phyloP scores from a whole-genome alignment of 2,888 invertebrate genomes.

The Eupeodes luniger region DNA sequence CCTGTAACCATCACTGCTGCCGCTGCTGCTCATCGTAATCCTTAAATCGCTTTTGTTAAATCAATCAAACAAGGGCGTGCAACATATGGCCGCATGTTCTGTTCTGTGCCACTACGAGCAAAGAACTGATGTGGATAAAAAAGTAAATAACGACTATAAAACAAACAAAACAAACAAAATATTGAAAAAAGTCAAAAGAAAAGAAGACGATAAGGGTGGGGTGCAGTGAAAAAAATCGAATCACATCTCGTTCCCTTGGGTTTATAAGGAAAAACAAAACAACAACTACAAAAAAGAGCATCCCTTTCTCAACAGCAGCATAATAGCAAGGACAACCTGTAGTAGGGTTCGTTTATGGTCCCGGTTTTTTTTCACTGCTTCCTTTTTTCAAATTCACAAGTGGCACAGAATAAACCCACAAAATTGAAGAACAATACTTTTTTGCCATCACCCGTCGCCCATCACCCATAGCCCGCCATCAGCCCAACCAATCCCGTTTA shows the following conservation, averaged over 20 bases:
- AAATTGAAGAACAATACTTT: slow-evolving; percentile 73
- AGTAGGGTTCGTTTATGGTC: slow-evolving; percentile 59
- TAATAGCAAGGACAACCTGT: slow-evolving; percentile 21
- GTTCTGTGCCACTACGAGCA: slow-evolving; percentile 10
- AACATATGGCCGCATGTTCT: slow-evolving; percentile 69
- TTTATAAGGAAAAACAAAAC: slow-evolving; percentile 1
- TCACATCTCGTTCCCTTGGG: slow-evolving; percentile 60
- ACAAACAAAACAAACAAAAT: slow-evolving; percentile 36
- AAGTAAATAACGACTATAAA: slow-evolving; percentile 69
- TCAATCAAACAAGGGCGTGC: slow-evolving; percentile 76
- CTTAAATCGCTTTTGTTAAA: slow-evolving; percentile 74
- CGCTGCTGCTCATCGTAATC: slow-evolving; percentile 60
- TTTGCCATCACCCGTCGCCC: background rate
- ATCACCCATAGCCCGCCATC: background rate
- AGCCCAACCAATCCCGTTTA: slow-evolving; percentile 22
- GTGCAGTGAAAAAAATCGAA: slow-evolving; percentile 45
- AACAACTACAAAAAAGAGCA: slow-evolving; percentile 45
- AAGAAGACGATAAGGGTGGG: slow-evolving; percentile 14
- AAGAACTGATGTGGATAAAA: background rate
- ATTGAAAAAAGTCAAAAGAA: slow-evolving; percentile 24
- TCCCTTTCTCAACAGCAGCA: background rate
- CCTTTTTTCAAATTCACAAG: slow-evolving; percentile 73
- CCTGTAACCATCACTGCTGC: background rate
- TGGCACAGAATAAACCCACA: slow-evolving; percentile 75
- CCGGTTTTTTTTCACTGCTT: background rate